These are phyloP conservation scores for Hermatobates lingyangjiaoensis DNA, from an alignment of 1,140 invertebrate species.

Conservation along the genomic window DNA sequence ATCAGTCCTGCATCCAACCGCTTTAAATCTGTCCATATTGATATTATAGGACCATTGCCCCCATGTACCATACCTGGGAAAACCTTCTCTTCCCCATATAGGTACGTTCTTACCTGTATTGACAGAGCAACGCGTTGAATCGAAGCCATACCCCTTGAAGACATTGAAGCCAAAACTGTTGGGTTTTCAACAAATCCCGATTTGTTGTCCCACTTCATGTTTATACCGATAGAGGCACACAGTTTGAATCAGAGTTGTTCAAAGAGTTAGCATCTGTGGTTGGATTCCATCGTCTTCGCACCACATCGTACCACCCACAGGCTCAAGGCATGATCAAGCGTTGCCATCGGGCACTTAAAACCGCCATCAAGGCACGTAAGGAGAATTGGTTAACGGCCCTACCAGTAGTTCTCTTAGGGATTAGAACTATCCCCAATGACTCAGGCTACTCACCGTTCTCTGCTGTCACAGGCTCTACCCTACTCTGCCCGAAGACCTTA, in stretches of 20 bases:
- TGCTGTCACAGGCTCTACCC: no score
- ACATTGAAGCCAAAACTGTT: slow-evolving; percentile 20
- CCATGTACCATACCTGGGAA: no score
- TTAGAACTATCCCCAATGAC: no score
- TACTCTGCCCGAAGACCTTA: no score
- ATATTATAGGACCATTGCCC: slow-evolving; percentile 12
- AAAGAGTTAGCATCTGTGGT: slow-evolving; percentile 10
- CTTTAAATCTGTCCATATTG: background rate
- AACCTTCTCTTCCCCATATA: no score
- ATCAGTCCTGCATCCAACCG: background rate
- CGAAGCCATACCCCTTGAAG: slow-evolving; percentile 4
- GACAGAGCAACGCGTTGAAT: no score
- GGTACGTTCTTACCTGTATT: no score
- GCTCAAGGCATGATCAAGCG: background rate
- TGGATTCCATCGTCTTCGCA: slow-evolving; percentile 17
- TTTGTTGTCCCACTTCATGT: slow-evolving; percentile 22
- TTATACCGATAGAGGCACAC: slow-evolving; percentile 23
- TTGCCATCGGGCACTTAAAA: background rate
- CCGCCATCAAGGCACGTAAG: no score
- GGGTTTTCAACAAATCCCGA: slow-evolving; percentile 17
- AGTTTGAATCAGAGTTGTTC: slow-evolving; percentile 23
- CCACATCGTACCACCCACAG: slow-evolving; percentile 22
- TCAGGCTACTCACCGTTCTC: no score
- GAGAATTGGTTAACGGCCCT: no score
- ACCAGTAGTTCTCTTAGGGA: no score